Percentiles rank a stretch among this genome's conserved stretches.
Evolutionary conservation across 2,113 vertebrate genomes (phyloP).

Genomic region (Pica pica): DNA sequence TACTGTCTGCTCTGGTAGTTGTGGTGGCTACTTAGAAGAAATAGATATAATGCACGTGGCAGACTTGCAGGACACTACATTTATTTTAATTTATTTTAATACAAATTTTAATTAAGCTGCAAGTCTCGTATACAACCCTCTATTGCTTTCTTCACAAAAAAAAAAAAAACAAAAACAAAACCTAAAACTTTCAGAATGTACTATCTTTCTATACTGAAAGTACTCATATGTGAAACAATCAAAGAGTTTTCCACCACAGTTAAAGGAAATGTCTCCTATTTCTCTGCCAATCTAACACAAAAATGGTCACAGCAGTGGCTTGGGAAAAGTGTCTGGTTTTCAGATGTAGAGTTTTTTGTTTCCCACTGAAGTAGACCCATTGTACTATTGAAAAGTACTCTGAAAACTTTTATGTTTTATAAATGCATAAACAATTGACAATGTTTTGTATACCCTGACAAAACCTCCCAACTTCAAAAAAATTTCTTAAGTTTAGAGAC

Average conservation of each 20-base stretch:
- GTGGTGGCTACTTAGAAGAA: background rate
- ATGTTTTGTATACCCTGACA: background rate
- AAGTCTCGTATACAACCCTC: background rate
- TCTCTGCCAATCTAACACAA: background rate
- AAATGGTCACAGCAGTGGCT: background rate
- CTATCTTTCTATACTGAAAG: background rate
- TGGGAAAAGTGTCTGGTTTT: background rate
- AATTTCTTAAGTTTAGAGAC: background rate
- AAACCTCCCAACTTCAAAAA: background rate
- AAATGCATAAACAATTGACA: background rate
- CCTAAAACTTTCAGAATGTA: background rate
- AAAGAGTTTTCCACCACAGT: background rate
- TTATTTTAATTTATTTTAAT: background rate
- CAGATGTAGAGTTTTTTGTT: background rate
- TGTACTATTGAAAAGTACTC: background rate
- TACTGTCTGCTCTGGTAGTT: conserved; percentile 26
- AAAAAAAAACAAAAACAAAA: background rate
- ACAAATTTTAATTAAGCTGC: background rate
- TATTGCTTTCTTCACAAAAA: background rate
- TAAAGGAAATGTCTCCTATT: background rate
- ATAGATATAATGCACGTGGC: background rate
- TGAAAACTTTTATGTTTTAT: background rate
- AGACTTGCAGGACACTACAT: background rate
- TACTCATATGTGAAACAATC: background rate
- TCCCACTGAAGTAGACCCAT: background rate